These are phyloP conservation scores for Papilio aristodemus DNA, from an alignment of 1,140 invertebrate species.

Conservation along the genomic window DNA sequence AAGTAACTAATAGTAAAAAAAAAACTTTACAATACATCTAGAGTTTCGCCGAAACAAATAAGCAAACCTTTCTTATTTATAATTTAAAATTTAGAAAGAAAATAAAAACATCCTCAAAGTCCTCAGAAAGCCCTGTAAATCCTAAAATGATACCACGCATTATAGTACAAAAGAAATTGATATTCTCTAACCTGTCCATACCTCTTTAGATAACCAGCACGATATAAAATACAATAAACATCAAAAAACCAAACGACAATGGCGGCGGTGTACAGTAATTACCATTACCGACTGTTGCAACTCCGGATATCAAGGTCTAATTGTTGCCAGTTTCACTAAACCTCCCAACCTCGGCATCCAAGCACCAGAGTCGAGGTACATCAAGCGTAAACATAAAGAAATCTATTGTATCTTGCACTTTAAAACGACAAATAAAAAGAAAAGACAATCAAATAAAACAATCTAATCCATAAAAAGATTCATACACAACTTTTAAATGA, in stretches of 20 bases:
- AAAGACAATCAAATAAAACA: background rate
- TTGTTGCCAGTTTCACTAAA: constrained; percentile 70
- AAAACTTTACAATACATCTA: no score
- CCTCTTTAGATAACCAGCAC: no score
- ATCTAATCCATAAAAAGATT: background rate
- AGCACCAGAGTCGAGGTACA: constrained; percentile 41
- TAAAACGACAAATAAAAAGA: constrained; percentile 26
- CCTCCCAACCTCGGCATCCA: constrained; percentile 41
- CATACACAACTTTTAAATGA: background rate
- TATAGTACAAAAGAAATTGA: no score
- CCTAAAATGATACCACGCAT: no score
- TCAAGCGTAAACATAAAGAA: constrained; percentile 59
- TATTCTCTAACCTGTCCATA: no score
- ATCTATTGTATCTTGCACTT: constrained; percentile 33
- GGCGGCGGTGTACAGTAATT: constrained; percentile 21
- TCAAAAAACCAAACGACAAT: constrained; percentile 33
- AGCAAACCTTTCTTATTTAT: no score
- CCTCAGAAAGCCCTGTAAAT: no score
- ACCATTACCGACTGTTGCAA: constrained; percentile 46
- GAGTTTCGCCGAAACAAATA: no score
- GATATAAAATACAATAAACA: background rate
- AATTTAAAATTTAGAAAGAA: no score
- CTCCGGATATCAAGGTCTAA: constrained; percentile 75
- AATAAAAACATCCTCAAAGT: no score
- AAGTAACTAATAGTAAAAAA: no score